A percentile compares a stretch with the other conserved stretches of the same genome.
Evolutionary conservation across 2,797 vertebrate species (phyloP).

Genomic region (Podarcis siculus): DNA sequence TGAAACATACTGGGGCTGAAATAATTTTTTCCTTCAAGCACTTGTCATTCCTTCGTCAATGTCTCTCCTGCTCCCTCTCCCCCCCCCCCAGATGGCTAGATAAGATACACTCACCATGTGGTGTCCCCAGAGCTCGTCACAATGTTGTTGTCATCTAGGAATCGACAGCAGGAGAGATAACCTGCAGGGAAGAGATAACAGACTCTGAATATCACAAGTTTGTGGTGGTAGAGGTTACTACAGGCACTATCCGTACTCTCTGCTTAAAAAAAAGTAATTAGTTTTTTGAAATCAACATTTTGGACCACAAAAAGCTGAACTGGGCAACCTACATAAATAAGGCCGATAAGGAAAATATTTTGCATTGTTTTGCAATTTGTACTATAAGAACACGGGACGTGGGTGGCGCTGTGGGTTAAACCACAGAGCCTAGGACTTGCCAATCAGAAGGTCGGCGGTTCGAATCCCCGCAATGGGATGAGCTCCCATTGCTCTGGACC

Average conservation of each 20-base stretch:
- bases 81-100: not conserved
- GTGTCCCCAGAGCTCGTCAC: slow-evolving; percentile 97
- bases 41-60: not conserved
- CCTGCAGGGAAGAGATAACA: slow-evolving; percentile 74
- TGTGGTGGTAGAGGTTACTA: not conserved
- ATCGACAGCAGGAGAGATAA: slow-evolving; percentile 96
- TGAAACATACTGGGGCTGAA: no score
- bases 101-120: slow-evolving; percentile 85
- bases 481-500: no score
- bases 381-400: no score
- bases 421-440: no score
- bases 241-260: not conserved
- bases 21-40: no score
- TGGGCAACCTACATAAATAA: not conserved
- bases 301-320: not conserved
- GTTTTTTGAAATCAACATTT: not conserved
- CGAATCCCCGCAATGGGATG: rapidly evolving
- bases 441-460: no score
- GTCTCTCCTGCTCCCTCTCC: rapidly evolving
- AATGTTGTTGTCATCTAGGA: slow-evolving; percentile 92
- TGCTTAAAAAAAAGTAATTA: not conserved
- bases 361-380: not conserved
- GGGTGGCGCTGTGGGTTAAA: no score
- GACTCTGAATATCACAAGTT: not conserved
- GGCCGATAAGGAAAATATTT: not conserved